A percentile compares a stretch with the other conserved stretches of the same genome.
Conservation (phyloP, 2,888 invertebrate species). For the Brenthis ino region DNA sequence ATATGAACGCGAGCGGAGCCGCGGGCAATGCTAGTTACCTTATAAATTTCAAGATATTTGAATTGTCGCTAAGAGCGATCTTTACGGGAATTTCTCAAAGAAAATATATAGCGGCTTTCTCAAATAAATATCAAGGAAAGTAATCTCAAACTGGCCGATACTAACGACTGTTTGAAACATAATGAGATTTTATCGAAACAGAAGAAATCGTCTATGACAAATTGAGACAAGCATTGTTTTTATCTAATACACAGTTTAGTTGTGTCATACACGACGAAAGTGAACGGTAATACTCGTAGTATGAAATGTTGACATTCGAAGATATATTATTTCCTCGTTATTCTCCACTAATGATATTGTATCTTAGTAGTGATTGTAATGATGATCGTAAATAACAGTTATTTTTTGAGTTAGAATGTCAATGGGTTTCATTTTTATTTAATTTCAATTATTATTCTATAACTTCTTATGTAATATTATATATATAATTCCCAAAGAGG, state of each 20-base stretch:
- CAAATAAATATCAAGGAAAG: slow-evolving; percentile 33
- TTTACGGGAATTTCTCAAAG: slow-evolving; percentile 33
- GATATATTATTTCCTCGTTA: slow-evolving; percentile 38
- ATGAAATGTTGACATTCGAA: slow-evolving; percentile 29
- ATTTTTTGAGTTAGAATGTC: slow-evolving; percentile 4
- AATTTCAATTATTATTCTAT: not conserved
- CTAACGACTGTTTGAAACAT: slow-evolving; percentile 36
- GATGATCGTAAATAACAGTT: slow-evolving; percentile 30
- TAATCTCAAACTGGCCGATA: slow-evolving; percentile 35
- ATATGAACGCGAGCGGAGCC: too few relatives aligned
- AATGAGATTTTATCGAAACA: slow-evolving; percentile 47
- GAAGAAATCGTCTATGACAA: slow-evolving; percentile 56
- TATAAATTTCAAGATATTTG: slow-evolving; percentile 25
- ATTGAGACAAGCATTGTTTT: slow-evolving; percentile 49
- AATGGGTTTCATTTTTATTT: slow-evolving; percentile 12
- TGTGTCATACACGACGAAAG: slow-evolving; percentile 39
- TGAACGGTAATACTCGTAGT: slow-evolving; percentile 31
- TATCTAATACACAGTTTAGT: slow-evolving; percentile 41
- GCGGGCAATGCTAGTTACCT: not conserved
- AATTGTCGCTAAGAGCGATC: slow-evolving; percentile 32
- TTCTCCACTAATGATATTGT: slow-evolving; percentile 33
- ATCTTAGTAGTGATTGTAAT: slow-evolving; percentile 17
- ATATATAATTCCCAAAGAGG: too few relatives aligned
- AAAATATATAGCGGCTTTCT: slow-evolving; percentile 38
- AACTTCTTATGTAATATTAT: slow-evolving; percentile 3